Conservation (phyloP, 2,888 invertebrate genomes). For the Melieria crassipennis region DNA sequence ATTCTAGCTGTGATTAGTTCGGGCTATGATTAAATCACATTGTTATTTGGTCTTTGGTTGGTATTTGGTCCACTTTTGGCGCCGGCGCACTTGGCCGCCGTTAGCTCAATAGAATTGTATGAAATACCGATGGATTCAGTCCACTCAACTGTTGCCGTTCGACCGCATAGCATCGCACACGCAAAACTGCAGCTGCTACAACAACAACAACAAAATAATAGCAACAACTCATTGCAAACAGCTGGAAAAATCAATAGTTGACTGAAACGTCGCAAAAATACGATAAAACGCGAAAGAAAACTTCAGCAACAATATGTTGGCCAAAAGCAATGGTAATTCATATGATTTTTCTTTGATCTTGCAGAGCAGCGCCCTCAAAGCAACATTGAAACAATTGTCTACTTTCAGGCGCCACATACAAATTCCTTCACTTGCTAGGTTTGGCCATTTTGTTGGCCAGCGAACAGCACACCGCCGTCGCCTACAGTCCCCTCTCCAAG, state of each 20-base stretch:
- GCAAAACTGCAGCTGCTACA: neutral
- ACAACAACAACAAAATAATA: neutral
- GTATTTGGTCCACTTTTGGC: too few relatives aligned
- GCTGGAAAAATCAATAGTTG: conserved; percentile 1
- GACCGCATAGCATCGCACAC: neutral
- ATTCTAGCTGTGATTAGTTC: too few relatives aligned
- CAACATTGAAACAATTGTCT: neutral
- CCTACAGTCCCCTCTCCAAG: conserved; percentile 57
- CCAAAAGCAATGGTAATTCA: conserved; percentile 27
- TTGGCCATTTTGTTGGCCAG: conserved; percentile 29
- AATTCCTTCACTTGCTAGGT: conserved; percentile 6
- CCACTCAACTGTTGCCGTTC: neutral
- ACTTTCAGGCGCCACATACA: conserved; percentile 20
- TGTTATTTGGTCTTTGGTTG: too few relatives aligned
- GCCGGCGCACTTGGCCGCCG: neutral
- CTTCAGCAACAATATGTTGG: conserved; percentile 32
- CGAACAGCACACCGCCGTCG: conserved; percentile 11
- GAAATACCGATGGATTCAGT: too few relatives aligned
- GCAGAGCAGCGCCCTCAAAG: neutral
- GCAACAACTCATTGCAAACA: neutral
- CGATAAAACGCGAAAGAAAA: conserved; percentile 9
- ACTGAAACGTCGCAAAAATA: too few relatives aligned
- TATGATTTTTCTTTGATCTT: neutral
- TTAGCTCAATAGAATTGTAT: neutral
- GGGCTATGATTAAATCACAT: too few relatives aligned